Evolutionary conservation across 2,113 vertebrate species (phyloP), one percentile per base, ranked within the genome.

Genomic region (Helogale parvula): DNA sequence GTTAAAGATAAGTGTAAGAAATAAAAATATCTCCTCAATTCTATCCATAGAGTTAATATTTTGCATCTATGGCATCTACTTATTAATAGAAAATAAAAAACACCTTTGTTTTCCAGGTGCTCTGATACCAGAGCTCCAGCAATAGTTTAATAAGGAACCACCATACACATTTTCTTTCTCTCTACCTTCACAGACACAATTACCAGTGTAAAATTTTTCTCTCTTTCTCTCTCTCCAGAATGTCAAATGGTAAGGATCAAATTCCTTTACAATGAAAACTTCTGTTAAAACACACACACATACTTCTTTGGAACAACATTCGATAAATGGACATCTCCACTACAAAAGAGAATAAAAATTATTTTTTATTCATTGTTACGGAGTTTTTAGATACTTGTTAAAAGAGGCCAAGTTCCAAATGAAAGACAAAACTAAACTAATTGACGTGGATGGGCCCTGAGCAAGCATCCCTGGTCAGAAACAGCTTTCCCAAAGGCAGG

Each of bases 341-440:
- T 63, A 65, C 35, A 96, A 94, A 97, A 96, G 93, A 97, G 54
- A 96, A 90, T 38, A 71, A 19, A 88, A 88, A 77, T 17, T 35
- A 82, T 86, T 17, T 96, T 93, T 31, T 69, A 69, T 84, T 86
- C 54, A 74, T 85, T 92, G 76, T 82, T 82, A 16, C 4, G 13
- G 47, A 4, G 81, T 8, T 90, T 96, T 92, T 96, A 82, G 54
- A 25, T 45, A 16, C 57, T 91, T 71, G 5, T 66, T 83, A 86
- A 91, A 96, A 91, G 3, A 96, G 65, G 90, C 45, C 35, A 45
- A 94, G 33, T 83, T 52, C 87, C 79, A 97, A 94, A 91, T 27
- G 47, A 79, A 81, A 77, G 71, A 29, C 5, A 19, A 72, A 90
- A 79, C 11, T 27, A 79, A 93, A 9, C 50, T 97, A 13, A 74